A percentile compares a stretch with the other conserved stretches of the same genome.
Evolutionary conservation across 2,797 vertebrate species (phyloP).

Genomic region (Sandelia bainsii): DNA sequence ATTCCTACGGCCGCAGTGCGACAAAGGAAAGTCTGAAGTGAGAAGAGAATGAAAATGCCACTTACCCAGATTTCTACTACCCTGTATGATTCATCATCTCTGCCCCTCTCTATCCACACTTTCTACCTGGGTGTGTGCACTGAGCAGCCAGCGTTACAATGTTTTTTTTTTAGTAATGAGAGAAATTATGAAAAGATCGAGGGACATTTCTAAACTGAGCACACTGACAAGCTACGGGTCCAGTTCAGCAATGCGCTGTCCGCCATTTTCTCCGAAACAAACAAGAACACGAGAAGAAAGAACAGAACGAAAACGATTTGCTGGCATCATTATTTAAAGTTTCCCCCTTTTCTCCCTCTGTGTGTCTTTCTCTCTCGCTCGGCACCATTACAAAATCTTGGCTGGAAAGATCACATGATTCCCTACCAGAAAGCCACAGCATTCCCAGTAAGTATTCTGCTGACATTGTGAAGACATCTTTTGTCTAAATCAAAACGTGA

Average conservation of each 20-base stretch:
- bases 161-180: constrained; percentile 54
- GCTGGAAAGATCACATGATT: constrained; percentile 90
- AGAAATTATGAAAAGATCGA: constrained; percentile 87
- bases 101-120: constrained; percentile 42
- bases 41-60: constrained; percentile 73
- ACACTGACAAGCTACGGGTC: constrained; percentile 86
- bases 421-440: constrained; percentile 89
- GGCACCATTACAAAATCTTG: constrained; percentile 91
- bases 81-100: constrained; percentile 62
- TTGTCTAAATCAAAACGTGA: constrained; percentile 95
- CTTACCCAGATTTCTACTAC: constrained; percentile 81
- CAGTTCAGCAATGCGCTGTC: constrained; percentile 88
- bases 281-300: constrained; percentile 82
- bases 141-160: constrained; percentile 84
- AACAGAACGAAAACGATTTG: constrained; percentile 80
- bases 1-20: constrained; percentile 69
- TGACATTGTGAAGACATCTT: constrained; percentile 96
- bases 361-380: constrained; percentile 79
- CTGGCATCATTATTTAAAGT: constrained; percentile 87
- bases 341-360: constrained; percentile 82
- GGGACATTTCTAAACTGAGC: constrained; percentile 87
- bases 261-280: constrained; percentile 93
- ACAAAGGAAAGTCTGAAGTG: constrained; percentile 77
- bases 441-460: constrained; percentile 94
- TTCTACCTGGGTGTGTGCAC: constrained; percentile 83